These are phyloP conservation scores for Pipistrellus pipistrellus DNA, from an alignment of 2,797 vertebrate genomes.

Conservation along the genomic window DNA sequence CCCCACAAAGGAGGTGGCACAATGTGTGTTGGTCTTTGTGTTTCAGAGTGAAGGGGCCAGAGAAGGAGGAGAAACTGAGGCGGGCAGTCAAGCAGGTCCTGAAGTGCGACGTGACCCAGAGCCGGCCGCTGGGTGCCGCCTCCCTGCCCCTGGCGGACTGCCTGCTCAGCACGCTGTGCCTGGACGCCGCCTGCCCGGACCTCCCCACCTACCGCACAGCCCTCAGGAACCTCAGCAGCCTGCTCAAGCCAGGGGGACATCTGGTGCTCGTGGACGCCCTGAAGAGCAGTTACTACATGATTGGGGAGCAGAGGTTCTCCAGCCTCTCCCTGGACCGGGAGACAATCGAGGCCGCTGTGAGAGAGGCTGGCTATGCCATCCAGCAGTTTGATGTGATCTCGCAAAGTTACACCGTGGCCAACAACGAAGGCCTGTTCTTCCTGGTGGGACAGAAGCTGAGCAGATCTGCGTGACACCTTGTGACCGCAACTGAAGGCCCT, in stretches of 20 bases:
- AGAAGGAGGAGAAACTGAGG: conserved; percentile 85
- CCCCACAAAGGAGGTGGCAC: rapidly evolving
- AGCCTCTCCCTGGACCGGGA: conserved; percentile 73
- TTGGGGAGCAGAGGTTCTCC: conserved; percentile 78
- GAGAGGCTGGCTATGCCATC: conserved; percentile 66
- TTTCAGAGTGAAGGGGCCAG: conserved; percentile 74
- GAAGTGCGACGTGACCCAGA: conserved; percentile 85
- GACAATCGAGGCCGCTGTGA: conserved; percentile 72
- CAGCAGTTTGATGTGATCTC: conserved; percentile 72
- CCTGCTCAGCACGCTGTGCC: conserved; percentile 84
- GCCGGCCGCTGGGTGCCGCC: conserved; percentile 75
- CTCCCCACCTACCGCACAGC: conserved; percentile 68
- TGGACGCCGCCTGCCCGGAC: conserved; percentile 86
- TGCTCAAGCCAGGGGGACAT: conserved; percentile 84
- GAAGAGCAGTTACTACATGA: conserved; percentile 81
- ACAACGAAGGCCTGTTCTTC: conserved; percentile 68
- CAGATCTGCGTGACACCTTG: neutral
- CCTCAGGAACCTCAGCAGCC: conserved; percentile 78
- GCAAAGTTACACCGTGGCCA: conserved; percentile 17
- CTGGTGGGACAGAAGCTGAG: conserved; percentile 64
- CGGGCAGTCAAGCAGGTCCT: conserved; percentile 79
- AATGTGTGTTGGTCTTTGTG: neutral
- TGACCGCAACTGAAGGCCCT: conserved; percentile 3
- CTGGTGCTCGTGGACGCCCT: conserved; percentile 82
- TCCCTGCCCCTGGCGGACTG: conserved; percentile 82